Conservation (phyloP, 2,888 invertebrate species). For the Chymomyza caudatula region DNA sequence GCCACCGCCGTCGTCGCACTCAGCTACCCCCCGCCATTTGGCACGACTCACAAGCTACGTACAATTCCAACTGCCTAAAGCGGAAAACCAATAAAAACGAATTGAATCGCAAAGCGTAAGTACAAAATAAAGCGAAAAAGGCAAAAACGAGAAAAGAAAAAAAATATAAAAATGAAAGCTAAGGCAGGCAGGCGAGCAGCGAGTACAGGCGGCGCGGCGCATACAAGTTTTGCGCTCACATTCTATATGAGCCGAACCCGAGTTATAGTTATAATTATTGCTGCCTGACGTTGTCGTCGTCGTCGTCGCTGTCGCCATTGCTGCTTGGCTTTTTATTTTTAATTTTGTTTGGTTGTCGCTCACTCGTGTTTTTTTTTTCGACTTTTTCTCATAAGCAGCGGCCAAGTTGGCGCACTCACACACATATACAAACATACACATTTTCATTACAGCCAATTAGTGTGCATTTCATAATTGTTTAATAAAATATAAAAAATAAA, state of each 20-base stretch:
- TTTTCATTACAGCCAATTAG: constrained; percentile 74
- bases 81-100: constrained; percentile 72
- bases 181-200: constrained; percentile 41
- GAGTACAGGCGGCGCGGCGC: constrained; percentile 63
- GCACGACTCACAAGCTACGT: constrained; percentile 47
- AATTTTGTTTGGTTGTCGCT: constrained; percentile 65
- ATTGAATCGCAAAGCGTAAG: constrained; percentile 71
- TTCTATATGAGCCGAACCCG: constrained; percentile 49
- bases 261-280: constrained; percentile 73
- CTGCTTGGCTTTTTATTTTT: constrained; percentile 63
- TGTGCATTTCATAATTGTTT: constrained; percentile 76
- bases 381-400: background rate
- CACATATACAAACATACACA: constrained; percentile 29
- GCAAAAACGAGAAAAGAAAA: constrained; percentile 49
- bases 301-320: constrained; percentile 28
- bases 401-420: background rate
- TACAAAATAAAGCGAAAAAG: constrained; percentile 71
- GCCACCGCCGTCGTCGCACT: constrained; percentile 38
- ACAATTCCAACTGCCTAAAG: constrained; percentile 74
- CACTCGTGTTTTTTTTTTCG: background rate
- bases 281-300: constrained; percentile 36
- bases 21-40: constrained; percentile 4
- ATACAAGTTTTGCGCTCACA: constrained; percentile 64
- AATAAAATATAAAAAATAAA: constrained; percentile 51
- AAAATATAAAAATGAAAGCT: constrained; percentile 68